These are phyloP conservation scores for Xiphorhynchus erythropygius DNA, from an alignment of 2,797 vertebrate genomes.

Conservation along the genomic window DNA sequence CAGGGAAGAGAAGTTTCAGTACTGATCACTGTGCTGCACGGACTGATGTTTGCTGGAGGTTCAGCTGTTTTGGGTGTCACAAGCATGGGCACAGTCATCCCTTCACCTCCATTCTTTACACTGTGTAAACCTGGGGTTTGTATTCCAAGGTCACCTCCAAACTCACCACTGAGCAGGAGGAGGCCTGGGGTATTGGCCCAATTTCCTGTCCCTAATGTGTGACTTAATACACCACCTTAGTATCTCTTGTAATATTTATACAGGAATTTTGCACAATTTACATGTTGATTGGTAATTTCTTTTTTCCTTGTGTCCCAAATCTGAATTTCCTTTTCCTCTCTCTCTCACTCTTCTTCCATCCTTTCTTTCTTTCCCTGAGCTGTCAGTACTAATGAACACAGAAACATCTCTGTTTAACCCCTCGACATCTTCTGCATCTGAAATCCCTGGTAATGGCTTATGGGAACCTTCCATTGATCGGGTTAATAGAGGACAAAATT, in stretches of 20 bases:
- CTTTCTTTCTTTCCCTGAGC: slow-evolving; percentile 39
- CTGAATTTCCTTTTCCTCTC: background rate
- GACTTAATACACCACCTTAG: background rate
- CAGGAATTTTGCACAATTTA: background rate
- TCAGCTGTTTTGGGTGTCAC: background rate
- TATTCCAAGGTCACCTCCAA: background rate
- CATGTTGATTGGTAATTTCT: background rate
- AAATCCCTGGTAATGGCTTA: slow-evolving; percentile 81
- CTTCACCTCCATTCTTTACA: background rate
- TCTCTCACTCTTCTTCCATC: background rate
- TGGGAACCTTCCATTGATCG: slow-evolving; percentile 85
- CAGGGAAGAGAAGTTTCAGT: background rate
- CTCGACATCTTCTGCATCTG: slow-evolving; percentile 67
- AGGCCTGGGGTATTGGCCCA: background rate
- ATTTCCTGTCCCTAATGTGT: background rate
- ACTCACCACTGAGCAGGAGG: background rate
- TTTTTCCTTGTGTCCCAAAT: background rate
- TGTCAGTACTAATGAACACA: slow-evolving; percentile 74
- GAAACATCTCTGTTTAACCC: slow-evolving; percentile 79
- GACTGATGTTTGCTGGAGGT: background rate
- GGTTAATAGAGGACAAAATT: slow-evolving; percentile 89
- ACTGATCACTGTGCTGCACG: background rate
- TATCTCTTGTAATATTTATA: background rate
- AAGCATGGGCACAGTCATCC: background rate
- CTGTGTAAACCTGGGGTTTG: background rate